Conservation (phyloP, 1,140 invertebrate species). For the Drosophila sechellia region DNA sequence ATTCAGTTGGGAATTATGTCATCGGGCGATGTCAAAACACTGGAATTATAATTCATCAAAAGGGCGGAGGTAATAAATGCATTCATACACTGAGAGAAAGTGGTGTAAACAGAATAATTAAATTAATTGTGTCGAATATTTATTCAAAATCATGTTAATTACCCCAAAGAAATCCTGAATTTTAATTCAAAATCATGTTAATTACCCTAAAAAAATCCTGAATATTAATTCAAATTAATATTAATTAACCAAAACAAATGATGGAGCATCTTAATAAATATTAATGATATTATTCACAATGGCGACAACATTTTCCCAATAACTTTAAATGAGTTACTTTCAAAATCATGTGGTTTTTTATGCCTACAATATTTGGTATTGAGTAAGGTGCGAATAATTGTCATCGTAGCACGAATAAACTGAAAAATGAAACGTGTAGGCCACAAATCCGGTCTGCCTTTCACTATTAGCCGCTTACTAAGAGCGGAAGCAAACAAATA, state of each 20-base stretch:
- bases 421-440: conserved; percentile 2
- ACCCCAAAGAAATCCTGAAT: no score
- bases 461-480: conserved; percentile 8
- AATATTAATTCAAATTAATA: no score
- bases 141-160: no score
- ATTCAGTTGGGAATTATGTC: conserved; percentile 29
- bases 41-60: conserved; percentile 16
- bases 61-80: not conserved
- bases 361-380: not conserved
- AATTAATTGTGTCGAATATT: no score
- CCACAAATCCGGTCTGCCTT: conserved; percentile 30
- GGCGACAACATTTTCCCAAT: not conserved
- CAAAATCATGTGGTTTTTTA: no score
- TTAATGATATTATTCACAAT: not conserved
- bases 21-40: conserved; percentile 14
- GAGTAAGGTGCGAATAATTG: not conserved
- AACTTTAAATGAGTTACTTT: not conserved
- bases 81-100: conserved; percentile 17
- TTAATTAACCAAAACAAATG: no score
- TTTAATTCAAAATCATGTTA: no score
- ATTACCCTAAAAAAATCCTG: no score
- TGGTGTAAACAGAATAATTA: no score
- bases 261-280: not conserved
- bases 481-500: conserved; percentile 39
- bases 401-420: not conserved